phyloP scores from a whole-genome alignment of 2,888 invertebrate genomes.

The Platycnemis pennipes region DNA sequence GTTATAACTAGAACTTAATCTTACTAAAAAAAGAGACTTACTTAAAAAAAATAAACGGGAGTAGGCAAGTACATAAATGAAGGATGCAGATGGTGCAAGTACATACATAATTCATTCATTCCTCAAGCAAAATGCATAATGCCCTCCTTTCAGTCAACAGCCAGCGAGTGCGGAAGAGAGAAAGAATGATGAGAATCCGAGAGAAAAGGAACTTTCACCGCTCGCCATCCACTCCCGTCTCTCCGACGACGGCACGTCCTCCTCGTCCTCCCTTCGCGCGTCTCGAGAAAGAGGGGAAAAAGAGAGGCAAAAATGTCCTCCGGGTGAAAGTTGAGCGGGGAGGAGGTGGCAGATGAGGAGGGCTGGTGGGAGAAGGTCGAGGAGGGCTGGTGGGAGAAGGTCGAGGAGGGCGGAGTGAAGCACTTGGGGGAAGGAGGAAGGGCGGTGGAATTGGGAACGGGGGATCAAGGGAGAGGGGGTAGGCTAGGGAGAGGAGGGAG shows the following conservation, averaged over 20 bases:
- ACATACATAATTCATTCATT: no score
- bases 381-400: neutral
- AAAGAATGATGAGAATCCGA: neutral
- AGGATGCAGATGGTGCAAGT: no score
- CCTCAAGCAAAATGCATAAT: no score
- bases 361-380: neutral
- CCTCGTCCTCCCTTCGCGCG: neutral
- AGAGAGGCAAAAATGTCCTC: no score
- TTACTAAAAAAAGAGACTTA: no score
- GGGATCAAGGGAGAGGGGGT: no score
- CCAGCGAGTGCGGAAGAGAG: neutral
- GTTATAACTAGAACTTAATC: no score
- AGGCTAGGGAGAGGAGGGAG: no score
- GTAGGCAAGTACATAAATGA: no score
- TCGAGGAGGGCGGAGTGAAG: neutral
- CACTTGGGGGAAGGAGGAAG: neutral
- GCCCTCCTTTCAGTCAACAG: neutral
- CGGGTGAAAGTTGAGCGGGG: conserved; percentile 6
- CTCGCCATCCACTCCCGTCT: neutral
- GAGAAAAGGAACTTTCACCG: neutral
- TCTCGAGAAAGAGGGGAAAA: no score
- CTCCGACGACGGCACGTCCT: neutral
- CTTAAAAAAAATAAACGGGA: no score
- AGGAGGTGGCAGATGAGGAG: neutral
- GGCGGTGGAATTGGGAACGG: neutral